Percentiles rank a stretch among this genome's conserved stretches.
Conservation (phyloP, 2,113 vertebrate genomes). For the Ondatra zibethicus region DNA sequence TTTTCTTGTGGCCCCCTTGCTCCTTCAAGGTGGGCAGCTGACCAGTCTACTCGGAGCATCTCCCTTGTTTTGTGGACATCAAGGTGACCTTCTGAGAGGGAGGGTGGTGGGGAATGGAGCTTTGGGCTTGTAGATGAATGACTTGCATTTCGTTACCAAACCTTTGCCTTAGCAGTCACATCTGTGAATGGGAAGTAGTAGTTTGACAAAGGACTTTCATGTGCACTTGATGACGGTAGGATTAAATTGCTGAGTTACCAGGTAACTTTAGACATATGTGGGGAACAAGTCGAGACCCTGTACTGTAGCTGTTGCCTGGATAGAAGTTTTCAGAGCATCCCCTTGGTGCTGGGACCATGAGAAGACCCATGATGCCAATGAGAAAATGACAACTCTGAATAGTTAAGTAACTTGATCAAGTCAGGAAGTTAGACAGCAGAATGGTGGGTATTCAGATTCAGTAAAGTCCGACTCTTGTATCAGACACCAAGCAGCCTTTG, state of each 20-base stretch:
- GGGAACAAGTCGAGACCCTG: neutral
- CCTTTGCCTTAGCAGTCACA: neutral
- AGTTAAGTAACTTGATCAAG: neutral
- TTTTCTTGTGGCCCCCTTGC: neutral
- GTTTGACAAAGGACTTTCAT: neutral
- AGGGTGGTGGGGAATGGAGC: neutral
- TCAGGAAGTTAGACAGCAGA: neutral
- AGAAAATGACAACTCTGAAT: neutral
- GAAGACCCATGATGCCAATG: neutral
- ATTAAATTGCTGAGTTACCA: neutral
- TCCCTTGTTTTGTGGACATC: neutral
- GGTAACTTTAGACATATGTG: neutral
- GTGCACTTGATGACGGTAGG: neutral
- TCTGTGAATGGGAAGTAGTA: neutral
- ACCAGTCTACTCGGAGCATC: neutral
- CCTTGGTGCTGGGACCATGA: neutral
- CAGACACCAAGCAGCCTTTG: neutral
- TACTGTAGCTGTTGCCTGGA: neutral
- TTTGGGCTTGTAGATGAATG: neutral
- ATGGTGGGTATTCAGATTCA: neutral
- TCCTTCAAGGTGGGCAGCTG: neutral
- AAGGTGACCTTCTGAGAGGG: neutral
- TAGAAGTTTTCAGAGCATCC: conserved; percentile 19
- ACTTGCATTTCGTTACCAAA: neutral
- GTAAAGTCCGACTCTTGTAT: neutral